A percentile compares a stretch with the other conserved stretches of the same genome.
Conservation (phyloP, 2,888 invertebrate genomes). For the Phragmatobia fuliginosa region DNA sequence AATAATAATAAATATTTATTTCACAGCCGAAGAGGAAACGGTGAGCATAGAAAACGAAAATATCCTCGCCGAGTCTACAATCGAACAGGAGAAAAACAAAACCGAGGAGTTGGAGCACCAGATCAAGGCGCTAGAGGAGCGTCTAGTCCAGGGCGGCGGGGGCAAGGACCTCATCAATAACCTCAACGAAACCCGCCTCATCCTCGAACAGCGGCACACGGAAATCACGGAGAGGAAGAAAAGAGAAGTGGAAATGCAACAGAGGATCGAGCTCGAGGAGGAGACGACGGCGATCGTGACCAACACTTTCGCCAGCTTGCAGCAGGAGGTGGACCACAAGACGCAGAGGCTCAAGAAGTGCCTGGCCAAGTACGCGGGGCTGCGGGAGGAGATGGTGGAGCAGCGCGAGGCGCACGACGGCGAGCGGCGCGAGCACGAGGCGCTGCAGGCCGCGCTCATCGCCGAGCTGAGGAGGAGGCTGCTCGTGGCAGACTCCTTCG, state of each 20-base stretch:
- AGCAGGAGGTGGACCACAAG: constrained; percentile 99
- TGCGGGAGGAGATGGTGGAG: constrained; percentile 83
- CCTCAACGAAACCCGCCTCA: constrained; percentile 96
- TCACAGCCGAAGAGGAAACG: constrained; percentile 73
- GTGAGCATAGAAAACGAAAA: constrained; percentile 82
- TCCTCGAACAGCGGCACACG: constrained; percentile 91
- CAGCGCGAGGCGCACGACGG: constrained; percentile 93
- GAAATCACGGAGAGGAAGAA: constrained; percentile 97
- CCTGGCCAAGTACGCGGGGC: constrained; percentile 91
- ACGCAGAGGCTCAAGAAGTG: constrained; percentile 89
- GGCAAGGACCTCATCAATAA: constrained; percentile 96
- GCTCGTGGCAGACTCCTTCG: constrained; percentile 95
- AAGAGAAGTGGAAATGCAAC: constrained; percentile 96
- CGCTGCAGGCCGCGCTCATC: constrained; percentile 93
- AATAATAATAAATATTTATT: background rate
- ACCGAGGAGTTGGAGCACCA: constrained; percentile 92
- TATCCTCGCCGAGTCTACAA: constrained; percentile 77
- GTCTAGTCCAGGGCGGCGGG: constrained; percentile 95
- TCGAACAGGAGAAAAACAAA: constrained; percentile 90
- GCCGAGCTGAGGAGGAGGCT: constrained; percentile 95
- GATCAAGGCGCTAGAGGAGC: constrained; percentile 95
- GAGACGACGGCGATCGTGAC: constrained; percentile 96
- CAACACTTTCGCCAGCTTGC: constrained; percentile 95
- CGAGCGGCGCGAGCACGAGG: constrained; percentile 96
- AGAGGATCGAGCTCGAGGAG: constrained; percentile 97